Evolutionary conservation across 2,888 invertebrate species (phyloP).

Genomic region (Parnassius orleans): DNA sequence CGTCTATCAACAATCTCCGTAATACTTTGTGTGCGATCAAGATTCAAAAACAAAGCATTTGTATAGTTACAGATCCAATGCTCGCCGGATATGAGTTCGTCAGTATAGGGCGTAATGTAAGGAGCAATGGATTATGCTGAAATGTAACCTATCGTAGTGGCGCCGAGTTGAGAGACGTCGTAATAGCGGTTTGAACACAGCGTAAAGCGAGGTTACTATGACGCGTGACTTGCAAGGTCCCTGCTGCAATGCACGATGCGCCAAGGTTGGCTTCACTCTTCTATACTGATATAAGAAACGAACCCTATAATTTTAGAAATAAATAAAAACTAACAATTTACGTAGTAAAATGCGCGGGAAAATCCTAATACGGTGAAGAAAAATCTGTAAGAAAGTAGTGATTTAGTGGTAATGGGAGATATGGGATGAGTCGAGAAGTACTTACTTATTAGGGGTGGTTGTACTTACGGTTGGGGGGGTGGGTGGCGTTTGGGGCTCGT

Average conservation of each 20-base stretch:
- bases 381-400: conserved; percentile 57
- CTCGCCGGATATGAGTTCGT: conserved; percentile 29
- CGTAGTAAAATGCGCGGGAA: conserved; percentile 16
- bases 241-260: conserved; percentile 80
- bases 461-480: conserved; percentile 38
- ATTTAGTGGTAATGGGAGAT: conserved; percentile 33
- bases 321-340: conserved; percentile 16
- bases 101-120: conserved; percentile 16
- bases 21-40: conserved; percentile 35
- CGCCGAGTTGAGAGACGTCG: conserved; percentile 51
- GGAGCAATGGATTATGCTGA: conserved; percentile 52
- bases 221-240: conserved; percentile 82
- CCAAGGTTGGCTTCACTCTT: conserved; percentile 78
- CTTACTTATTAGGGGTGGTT: conserved; percentile 31
- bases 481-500: conserved; percentile 39
- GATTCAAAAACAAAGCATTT: conserved; percentile 34
- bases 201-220: conserved; percentile 79
- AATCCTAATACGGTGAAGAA: conserved; percentile 45
- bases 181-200: conserved; percentile 67
- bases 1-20: conserved; percentile 68
- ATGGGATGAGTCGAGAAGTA: background rate
- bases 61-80: conserved; percentile 41
- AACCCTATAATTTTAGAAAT: conserved; percentile 32
- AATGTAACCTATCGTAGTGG: conserved; percentile 38
- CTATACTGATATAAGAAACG: conserved; percentile 52